phyloP scores from a whole-genome alignment of 2,113 vertebrate species.

The Zosterops pallidus region DNA sequence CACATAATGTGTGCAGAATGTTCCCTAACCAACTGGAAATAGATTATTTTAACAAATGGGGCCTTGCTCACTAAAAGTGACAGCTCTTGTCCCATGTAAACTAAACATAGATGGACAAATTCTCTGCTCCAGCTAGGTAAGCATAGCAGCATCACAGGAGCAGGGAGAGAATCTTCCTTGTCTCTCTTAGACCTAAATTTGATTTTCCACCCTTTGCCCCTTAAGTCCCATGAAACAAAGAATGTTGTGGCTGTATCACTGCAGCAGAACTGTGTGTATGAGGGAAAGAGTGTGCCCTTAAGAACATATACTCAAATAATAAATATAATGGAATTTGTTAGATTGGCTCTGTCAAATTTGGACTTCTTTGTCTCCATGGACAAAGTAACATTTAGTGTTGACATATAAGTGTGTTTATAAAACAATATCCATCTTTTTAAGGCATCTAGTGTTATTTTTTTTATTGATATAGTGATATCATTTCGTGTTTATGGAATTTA shows the following conservation, averaged over 20 bases:
- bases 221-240: background rate
- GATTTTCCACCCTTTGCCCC: background rate
- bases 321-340: background rate
- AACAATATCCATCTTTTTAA: background rate
- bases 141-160: background rate
- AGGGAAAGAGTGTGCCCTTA: background rate
- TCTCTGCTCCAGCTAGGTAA: background rate
- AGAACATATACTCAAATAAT: background rate
- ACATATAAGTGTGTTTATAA: background rate
- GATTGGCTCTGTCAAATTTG: background rate
- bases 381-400: background rate
- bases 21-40: conserved; percentile 43
- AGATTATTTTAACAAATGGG: conserved; percentile 36
- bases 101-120: background rate
- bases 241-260: background rate
- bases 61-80: background rate
- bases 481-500: background rate
- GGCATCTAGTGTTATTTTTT: background rate
- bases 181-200: background rate
- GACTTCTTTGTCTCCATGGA: background rate
- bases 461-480: background rate
- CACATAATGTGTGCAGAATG: conserved; percentile 35
- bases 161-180: background rate
- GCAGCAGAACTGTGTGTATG: background rate
- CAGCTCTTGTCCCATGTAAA: background rate